phyloP scores from a whole-genome alignment of 2,888 invertebrate genomes.

The Apocheima hispidaria region DNA sequence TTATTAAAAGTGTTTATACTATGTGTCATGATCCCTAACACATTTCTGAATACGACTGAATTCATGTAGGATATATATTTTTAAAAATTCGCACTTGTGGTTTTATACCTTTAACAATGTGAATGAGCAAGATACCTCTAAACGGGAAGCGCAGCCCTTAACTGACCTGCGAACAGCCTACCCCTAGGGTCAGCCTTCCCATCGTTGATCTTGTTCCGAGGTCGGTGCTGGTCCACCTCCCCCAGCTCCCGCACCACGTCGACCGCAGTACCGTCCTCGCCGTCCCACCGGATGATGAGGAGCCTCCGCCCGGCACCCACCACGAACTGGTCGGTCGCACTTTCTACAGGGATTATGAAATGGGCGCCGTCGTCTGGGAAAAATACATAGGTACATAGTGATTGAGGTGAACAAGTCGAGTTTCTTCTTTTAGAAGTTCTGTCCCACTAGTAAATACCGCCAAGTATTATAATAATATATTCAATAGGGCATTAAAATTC shows the following conservation, averaged over 20 bases:
- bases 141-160: too few species aligned
- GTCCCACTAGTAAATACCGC: too few species aligned
- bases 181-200: conserved; percentile 92
- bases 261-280: conserved; percentile 79
- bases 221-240: conserved; percentile 86
- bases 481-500: too few species aligned
- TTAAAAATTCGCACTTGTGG: too few species aligned
- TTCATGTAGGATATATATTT: too few species aligned
- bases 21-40: too few species aligned
- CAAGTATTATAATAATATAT: too few species aligned
- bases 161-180: conserved; percentile 89
- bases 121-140: too few species aligned
- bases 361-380: conserved; percentile 71
- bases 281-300: conserved; percentile 88
- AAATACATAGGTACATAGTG: neutral
- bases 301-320: conserved; percentile 88
- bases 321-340: conserved; percentile 86
- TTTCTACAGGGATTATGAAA: conserved; percentile 88
- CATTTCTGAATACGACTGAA: too few species aligned
- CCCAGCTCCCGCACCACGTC: conserved; percentile 76
- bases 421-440: too few species aligned
- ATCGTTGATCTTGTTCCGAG: conserved; percentile 89
- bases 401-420: neutral
- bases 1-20: too few species aligned
- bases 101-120: too few species aligned